These are phyloP conservation scores for Coluber constrictor DNA, from an alignment of 2,797 vertebrate genomes.

Conservation along the genomic window DNA sequence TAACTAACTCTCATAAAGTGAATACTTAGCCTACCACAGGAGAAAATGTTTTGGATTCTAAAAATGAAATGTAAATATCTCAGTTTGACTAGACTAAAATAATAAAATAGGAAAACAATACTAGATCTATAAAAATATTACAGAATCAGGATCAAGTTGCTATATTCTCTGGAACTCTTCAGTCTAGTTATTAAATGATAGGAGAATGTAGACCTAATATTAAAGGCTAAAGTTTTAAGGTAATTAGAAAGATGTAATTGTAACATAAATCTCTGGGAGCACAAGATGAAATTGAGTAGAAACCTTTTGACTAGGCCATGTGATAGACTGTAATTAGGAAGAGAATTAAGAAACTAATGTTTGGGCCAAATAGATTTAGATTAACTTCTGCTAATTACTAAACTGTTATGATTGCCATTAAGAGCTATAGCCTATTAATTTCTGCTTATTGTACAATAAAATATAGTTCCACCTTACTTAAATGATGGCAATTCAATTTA, in stretches of 20 bases:
- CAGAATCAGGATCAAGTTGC: not conserved
- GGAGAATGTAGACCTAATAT: not conserved
- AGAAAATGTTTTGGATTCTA: not conserved
- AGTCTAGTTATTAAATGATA: not conserved
- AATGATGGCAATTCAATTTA: not conserved
- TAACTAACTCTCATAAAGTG: not conserved
- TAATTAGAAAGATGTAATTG: not conserved
- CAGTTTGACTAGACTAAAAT: not conserved
- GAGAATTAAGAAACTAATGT: not conserved
- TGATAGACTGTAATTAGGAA: not conserved
- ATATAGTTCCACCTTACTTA: not conserved
- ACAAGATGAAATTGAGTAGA: not conserved
- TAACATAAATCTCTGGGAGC: not conserved
- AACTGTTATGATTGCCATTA: not conserved
- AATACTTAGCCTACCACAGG: not conserved
- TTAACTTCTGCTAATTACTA: not conserved
- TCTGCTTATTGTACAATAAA: not conserved
- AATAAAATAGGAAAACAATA: not conserved
- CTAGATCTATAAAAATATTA: not conserved
- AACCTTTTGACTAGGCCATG: not conserved
- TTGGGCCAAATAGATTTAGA: not conserved
- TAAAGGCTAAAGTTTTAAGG: not conserved
- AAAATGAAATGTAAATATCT: not conserved
- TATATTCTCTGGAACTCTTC: not conserved
- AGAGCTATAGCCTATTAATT: not conserved